These are phyloP conservation scores for Lophura nycthemera DNA, from an alignment of 2,113 vertebrate genomes.

Conservation along the genomic window DNA sequence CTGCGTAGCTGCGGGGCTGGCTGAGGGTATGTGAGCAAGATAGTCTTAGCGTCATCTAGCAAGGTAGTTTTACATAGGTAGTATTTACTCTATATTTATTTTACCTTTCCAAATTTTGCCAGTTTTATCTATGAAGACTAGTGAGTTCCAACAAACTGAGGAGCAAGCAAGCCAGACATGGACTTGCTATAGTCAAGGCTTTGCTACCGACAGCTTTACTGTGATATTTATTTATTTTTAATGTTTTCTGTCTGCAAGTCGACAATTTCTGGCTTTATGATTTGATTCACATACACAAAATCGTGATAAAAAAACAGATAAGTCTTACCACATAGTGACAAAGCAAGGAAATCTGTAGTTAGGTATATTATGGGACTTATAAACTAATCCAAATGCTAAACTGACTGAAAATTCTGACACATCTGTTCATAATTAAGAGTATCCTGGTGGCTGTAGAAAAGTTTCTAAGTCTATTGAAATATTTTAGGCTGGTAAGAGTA, in stretches of 20 bases:
- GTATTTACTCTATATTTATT: background rate
- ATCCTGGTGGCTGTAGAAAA: background rate
- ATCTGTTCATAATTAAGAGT: background rate
- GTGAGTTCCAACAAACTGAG: background rate
- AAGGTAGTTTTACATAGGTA: background rate
- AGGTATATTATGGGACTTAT: background rate
- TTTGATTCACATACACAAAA: background rate
- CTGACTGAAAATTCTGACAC: accelerated
- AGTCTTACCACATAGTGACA: constrained; percentile 22
- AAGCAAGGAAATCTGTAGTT: background rate
- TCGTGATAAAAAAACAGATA: background rate
- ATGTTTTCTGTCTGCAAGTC: constrained; percentile 14
- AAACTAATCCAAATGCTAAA: background rate
- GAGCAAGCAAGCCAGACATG: background rate
- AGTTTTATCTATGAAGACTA: constrained; percentile 1
- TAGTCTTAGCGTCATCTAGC: background rate
- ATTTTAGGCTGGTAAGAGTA: background rate
- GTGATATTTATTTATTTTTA: background rate
- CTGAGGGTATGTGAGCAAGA: background rate
- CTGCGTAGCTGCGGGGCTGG: background rate
- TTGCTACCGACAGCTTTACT: background rate
- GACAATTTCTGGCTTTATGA: background rate
- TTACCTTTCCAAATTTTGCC: background rate
- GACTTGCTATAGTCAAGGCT: background rate
- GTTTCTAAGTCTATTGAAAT: background rate